phyloP scores from a whole-genome alignment of 2,888 invertebrate genomes.

The Nymphalis polychloros region DNA sequence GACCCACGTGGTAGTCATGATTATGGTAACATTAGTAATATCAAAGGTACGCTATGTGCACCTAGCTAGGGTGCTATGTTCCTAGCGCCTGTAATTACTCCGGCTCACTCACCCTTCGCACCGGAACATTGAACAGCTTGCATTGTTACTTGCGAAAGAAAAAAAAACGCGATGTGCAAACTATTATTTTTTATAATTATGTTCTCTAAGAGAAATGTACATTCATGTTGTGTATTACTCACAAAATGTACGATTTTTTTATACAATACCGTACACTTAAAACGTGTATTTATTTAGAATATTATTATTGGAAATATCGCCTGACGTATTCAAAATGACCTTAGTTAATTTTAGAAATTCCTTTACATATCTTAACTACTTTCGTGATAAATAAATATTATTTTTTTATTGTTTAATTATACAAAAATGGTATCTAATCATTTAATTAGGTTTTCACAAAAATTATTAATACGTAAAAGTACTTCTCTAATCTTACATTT shows the following conservation, averaged over 20 bases:
- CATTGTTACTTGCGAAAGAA: constrained; percentile 23
- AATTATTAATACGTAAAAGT: too few species aligned
- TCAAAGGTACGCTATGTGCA: not conserved
- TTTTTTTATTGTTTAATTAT: too few species aligned
- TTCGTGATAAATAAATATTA: too few species aligned
- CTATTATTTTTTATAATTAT: constrained; percentile 8
- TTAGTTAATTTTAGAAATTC: too few species aligned
- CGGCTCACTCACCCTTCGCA: constrained; percentile 4
- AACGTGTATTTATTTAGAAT: too few species aligned
- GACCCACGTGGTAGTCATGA: too few species aligned
- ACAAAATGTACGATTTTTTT: not conserved
- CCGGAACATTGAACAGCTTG: constrained; percentile 8
- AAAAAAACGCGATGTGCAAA: constrained; percentile 11
- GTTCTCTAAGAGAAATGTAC: not conserved
- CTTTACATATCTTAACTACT: too few species aligned
- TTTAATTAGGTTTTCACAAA: too few species aligned
- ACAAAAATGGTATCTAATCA: too few species aligned
- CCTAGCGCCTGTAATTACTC: constrained; percentile 8
- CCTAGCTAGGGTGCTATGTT: constrained; percentile 4
- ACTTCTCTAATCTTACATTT: too few species aligned
- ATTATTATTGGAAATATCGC: too few species aligned
- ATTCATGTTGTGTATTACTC: not conserved
- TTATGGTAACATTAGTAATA: not conserved
- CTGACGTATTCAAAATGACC: too few species aligned
- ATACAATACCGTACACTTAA: not conserved